Percentiles rank a stretch among this genome's conserved stretches.
Evolutionary conservation across 2,888 invertebrate genomes (phyloP).

Genomic region (Augiades crinisus): DNA sequence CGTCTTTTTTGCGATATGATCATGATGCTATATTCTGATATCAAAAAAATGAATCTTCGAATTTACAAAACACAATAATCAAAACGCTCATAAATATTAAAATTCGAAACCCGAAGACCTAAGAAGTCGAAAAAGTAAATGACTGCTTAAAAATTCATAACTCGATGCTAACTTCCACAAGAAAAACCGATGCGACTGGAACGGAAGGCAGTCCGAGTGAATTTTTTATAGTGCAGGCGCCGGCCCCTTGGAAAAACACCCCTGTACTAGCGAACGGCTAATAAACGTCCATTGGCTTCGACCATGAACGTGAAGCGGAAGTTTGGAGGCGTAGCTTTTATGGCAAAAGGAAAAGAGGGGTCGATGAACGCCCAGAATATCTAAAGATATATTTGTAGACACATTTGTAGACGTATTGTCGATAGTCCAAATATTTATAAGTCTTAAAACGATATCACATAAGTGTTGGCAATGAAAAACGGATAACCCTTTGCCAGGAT

Average conservation of each 20-base stretch:
- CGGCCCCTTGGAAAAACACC: constrained; percentile 70
- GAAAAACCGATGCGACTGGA: constrained; percentile 53
- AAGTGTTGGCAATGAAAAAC: too few species aligned
- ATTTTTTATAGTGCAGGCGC: constrained; percentile 70
- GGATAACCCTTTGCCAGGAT: too few species aligned
- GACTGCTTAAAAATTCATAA: constrained; percentile 50
- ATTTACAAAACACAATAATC: constrained; percentile 4
- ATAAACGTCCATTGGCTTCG: constrained; percentile 52
- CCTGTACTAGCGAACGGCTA: constrained; percentile 64
- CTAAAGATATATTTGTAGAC: too few species aligned
- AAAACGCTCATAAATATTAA: constrained; percentile 10
- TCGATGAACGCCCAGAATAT: too few species aligned
- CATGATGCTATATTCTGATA: too few species aligned
- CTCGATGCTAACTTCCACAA: constrained; percentile 37
- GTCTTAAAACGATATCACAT: too few species aligned
- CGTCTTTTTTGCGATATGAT: too few species aligned
- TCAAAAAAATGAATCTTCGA: background rate
- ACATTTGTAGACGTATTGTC: too few species aligned
- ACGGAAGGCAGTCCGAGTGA: constrained; percentile 51
- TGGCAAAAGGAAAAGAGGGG: background rate
- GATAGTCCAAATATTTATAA: too few species aligned
- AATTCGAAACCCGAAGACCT: constrained; percentile 18
- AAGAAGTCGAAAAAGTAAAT: constrained; percentile 31
- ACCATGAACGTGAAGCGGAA: constrained; percentile 24
- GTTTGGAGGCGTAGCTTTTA: constrained; percentile 37